A percentile compares a stretch with the other conserved stretches of the same genome.
Conservation (phyloP, 2,113 vertebrate genomes). For the Pantherophis guttatus region DNA sequence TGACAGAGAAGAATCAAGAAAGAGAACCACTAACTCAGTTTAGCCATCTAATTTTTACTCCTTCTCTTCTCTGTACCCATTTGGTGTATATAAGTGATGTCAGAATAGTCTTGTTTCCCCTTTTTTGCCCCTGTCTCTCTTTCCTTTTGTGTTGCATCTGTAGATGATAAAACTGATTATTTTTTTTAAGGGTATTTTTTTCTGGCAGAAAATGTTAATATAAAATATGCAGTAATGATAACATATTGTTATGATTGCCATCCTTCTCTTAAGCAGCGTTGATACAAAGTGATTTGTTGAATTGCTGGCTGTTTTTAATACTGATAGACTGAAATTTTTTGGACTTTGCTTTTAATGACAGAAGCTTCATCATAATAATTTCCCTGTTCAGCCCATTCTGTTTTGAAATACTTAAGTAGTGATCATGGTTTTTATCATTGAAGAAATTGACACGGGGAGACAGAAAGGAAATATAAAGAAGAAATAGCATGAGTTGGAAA, state of each 20-base stretch:
- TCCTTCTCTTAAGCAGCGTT: slow-evolving; percentile 1
- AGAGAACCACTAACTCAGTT: neutral
- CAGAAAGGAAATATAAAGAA: slow-evolving; percentile 23
- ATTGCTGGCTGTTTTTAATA: neutral
- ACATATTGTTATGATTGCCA: neutral
- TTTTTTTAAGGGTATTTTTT: neutral
- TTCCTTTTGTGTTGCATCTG: neutral
- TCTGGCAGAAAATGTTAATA: neutral
- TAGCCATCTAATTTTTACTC: neutral
- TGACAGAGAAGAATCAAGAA: neutral
- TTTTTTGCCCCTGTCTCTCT: no score
- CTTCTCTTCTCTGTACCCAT: neutral
- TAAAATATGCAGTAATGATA: neutral
- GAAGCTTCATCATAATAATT: slow-evolving; percentile 40
- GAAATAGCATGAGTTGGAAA: slow-evolving; percentile 25
- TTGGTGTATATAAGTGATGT: neutral
- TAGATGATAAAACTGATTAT: neutral
- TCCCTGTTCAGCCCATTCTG: slow-evolving; percentile 39
- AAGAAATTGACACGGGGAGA: slow-evolving; percentile 11
- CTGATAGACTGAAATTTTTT: slow-evolving; percentile 23
- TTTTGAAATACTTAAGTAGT: slow-evolving; percentile 35
- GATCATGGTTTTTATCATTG: slow-evolving; percentile 36
- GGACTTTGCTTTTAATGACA: slow-evolving; percentile 11
- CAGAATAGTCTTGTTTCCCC: neutral
- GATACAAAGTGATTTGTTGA: neutral